phyloP scores from a whole-genome alignment of 1,140 invertebrate species.

The Anadara kagoshimensis region DNA sequence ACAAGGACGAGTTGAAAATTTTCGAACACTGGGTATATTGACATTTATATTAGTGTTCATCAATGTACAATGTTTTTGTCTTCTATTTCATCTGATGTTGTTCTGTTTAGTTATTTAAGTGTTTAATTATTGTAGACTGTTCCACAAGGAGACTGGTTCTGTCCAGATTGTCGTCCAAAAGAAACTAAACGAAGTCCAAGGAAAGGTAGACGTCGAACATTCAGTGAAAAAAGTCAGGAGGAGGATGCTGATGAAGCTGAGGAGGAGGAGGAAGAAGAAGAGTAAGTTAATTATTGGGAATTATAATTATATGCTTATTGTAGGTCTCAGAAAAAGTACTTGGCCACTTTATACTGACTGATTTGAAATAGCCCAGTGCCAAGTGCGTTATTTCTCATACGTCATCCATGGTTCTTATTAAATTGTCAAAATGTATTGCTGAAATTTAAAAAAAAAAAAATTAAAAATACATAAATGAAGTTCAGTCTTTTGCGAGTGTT shows the following conservation, averaged over 20 bases:
- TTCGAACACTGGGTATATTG: no score
- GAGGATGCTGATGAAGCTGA: constrained; percentile 54
- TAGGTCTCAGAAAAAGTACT: neutral
- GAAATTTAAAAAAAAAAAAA: no score
- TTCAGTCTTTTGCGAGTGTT: no score
- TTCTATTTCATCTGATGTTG: neutral
- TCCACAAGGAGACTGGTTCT: constrained; percentile 94
- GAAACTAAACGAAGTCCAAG: constrained; percentile 72
- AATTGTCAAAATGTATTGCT: no score
- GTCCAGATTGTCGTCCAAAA: constrained; percentile 79
- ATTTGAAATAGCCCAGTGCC: neutral
- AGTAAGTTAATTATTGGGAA: constrained; percentile 34
- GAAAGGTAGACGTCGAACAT: constrained; percentile 69
- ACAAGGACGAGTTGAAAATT: no score
- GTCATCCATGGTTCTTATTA: no score
- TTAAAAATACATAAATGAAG: no score
- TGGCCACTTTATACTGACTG: neutral
- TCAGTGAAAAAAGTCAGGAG: constrained; percentile 51
- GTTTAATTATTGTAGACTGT: constrained; percentile 79
- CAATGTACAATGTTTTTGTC: neutral
- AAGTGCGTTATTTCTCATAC: no score
- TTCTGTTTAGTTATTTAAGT: neutral
- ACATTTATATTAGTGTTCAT: no score
- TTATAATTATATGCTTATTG: no score
- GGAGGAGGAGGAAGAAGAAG: constrained; percentile 58